Conservation (phyloP, 2,888 invertebrate species). For the Dioctria linearis region DNA sequence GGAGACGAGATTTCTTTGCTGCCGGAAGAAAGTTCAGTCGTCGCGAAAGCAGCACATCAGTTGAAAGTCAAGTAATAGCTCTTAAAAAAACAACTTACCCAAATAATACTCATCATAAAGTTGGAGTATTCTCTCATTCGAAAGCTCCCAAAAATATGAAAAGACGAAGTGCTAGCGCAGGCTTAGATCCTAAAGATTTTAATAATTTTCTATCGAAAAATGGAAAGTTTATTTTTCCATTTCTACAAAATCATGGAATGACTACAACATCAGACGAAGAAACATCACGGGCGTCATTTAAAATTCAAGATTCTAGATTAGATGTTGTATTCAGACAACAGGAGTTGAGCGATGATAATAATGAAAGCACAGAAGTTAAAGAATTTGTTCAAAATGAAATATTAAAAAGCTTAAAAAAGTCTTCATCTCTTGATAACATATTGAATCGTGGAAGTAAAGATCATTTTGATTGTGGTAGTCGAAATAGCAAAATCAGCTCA, state of each 20-base stretch:
- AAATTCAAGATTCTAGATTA: conserved; percentile 69
- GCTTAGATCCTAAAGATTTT: conserved; percentile 67
- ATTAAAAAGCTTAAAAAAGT: conserved; percentile 65
- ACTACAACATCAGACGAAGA: conserved; percentile 70
- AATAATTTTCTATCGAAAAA: conserved; percentile 66
- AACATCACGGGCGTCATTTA: conserved; percentile 68
- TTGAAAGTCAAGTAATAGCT: conserved; percentile 81
- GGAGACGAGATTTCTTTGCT: conserved; percentile 66
- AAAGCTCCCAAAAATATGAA: conserved; percentile 65
- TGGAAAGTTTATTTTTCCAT: conserved; percentile 69
- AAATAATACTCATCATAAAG: conserved; percentile 66
- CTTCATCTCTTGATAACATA: conserved; percentile 61
- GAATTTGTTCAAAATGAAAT: conserved; percentile 64
- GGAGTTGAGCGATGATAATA: conserved; percentile 64
- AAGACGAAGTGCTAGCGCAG: conserved; percentile 67
- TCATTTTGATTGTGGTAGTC: conserved; percentile 59
- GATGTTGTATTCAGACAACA: conserved; percentile 69
- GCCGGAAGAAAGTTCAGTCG: conserved; percentile 66
- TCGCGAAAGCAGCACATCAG: conserved; percentile 82
- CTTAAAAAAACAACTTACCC: conserved; percentile 70
- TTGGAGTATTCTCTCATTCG: conserved; percentile 68
- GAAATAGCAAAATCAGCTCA: conserved; percentile 64
- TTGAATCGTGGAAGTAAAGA: conserved; percentile 63
- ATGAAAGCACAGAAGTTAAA: conserved; percentile 59
- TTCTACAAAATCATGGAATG: conserved; percentile 70